phyloP scores from a whole-genome alignment of 2,888 invertebrate genomes.

The Perdita meconis region DNA sequence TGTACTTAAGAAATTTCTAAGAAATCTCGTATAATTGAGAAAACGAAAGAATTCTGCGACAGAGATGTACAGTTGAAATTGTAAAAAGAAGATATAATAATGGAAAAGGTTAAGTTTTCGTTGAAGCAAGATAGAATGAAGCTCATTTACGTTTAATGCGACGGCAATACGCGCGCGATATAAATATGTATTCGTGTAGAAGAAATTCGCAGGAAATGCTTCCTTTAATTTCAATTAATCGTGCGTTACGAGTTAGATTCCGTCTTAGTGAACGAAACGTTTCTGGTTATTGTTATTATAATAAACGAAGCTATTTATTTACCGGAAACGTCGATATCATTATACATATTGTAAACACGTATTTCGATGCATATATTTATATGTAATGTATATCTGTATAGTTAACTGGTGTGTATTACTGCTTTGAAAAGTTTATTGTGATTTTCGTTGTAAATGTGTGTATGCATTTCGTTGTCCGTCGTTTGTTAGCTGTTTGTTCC shows the following conservation, averaged over 20 bases:
- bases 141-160: slow-evolving; percentile 22
- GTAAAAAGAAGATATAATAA: slow-evolving; percentile 45
- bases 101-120: slow-evolving; percentile 12
- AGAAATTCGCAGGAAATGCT: slow-evolving; percentile 19
- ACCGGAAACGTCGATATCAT: slow-evolving; percentile 16
- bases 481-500: slow-evolving; percentile 6
- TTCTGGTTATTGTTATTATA: slow-evolving; percentile 15
- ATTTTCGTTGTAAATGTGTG: slow-evolving; percentile 43
- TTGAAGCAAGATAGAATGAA: slow-evolving; percentile 27
- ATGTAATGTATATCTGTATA: slow-evolving; percentile 42
- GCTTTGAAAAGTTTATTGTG: slow-evolving; percentile 18
- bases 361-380: slow-evolving; percentile 44
- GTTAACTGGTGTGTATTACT: slow-evolving; percentile 31
- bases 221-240: slow-evolving; percentile 32
- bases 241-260: slow-evolving; percentile 15
- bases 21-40: slow-evolving; percentile 7
- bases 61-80: slow-evolving; percentile 51
- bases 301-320: slow-evolving; percentile 24
- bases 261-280: slow-evolving; percentile 4
- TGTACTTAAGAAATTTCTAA: slow-evolving; percentile 2
- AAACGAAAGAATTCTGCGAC: slow-evolving; percentile 12
- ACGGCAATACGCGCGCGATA: slow-evolving; percentile 21
- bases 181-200: slow-evolving; percentile 21
- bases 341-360: slow-evolving; percentile 37
- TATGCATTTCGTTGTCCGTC: slow-evolving; percentile 30